Conservation (phyloP, 2,888 invertebrate genomes). For the Macropis europaea region DNA sequence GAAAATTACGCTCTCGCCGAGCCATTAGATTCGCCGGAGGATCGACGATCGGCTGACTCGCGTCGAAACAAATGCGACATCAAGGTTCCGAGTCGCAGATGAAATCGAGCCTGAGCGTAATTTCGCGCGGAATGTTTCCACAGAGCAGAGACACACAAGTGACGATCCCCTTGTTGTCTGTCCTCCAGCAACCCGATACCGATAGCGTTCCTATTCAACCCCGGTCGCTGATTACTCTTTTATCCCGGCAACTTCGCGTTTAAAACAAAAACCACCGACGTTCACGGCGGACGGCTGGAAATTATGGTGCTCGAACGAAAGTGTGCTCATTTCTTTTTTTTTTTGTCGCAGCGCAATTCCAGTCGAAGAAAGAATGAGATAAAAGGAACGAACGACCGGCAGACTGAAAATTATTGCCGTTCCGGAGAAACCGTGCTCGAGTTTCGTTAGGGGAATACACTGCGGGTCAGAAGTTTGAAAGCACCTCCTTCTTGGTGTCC, state of each 20-base stretch:
- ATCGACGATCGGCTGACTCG: background rate
- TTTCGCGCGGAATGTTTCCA: conserved; percentile 19
- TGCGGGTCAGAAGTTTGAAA: too few relatives aligned
- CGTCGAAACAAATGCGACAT: background rate
- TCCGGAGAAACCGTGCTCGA: background rate
- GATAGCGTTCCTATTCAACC: conserved; percentile 25
- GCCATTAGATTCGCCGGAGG: background rate
- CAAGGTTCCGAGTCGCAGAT: conserved; percentile 1
- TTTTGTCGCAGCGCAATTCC: conserved; percentile 2
- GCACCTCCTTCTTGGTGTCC: too few relatives aligned
- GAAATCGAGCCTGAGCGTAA: conserved; percentile 29
- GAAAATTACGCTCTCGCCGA: background rate
- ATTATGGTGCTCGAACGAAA: conserved; percentile 22
- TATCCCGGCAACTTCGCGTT: conserved; percentile 14
- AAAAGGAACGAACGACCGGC: background rate
- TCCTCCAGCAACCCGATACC: conserved; percentile 23
- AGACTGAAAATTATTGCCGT: background rate
- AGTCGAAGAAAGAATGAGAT: background rate
- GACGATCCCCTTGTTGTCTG: conserved; percentile 13
- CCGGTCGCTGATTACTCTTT: conserved; percentile 25
- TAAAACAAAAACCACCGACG: conserved; percentile 23
- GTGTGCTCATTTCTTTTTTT: conserved; percentile 8
- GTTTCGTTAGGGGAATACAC: background rate
- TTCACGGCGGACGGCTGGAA: background rate
- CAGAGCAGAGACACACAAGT: conserved; percentile 1